Percentiles rank a stretch among this genome's conserved stretches.
Conservation (phyloP, 2,113 vertebrate genomes). For the Barbus barbus region DNA sequence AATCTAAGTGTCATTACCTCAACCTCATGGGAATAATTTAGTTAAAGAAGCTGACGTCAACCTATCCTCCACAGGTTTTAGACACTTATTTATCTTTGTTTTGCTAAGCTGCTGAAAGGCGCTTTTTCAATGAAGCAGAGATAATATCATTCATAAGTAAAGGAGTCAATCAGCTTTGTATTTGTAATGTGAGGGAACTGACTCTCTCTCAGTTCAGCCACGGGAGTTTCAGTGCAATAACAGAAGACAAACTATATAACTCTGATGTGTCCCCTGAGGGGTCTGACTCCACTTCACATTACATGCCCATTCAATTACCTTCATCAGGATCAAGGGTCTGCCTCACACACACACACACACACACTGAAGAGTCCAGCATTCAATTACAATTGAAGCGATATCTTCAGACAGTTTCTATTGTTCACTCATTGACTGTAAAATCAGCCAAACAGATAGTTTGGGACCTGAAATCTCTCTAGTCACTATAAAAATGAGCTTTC, state of each 20-base stretch:
- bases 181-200: neutral
- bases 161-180: conserved; percentile 8
- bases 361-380: neutral
- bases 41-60: neutral
- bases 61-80: neutral
- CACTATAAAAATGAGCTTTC: neutral
- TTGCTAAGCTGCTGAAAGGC: neutral
- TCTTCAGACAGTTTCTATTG: neutral
- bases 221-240: conserved; percentile 18
- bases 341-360: conserved; percentile 6
- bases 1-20: neutral
- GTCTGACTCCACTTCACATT: conserved; percentile 33
- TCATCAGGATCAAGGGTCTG: conserved; percentile 3
- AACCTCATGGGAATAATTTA: neutral
- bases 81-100: neutral
- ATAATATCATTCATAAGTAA: conserved; percentile 13
- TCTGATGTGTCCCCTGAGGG: conserved; percentile 49
- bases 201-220: conserved; percentile 1
- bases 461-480: neutral
- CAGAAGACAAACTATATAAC: conserved; percentile 31
- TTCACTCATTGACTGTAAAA: neutral
- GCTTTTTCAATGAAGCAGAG: neutral
- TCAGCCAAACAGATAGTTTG: conserved; percentile 1
- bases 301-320: conserved; percentile 37
- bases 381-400: neutral